A percentile compares a stretch with the other conserved stretches of the same genome.
These are phyloP conservation scores for Oxyura jamaicensis DNA, from an alignment of 2,113 vertebrate genomes.

Conservation along the genomic window DNA sequence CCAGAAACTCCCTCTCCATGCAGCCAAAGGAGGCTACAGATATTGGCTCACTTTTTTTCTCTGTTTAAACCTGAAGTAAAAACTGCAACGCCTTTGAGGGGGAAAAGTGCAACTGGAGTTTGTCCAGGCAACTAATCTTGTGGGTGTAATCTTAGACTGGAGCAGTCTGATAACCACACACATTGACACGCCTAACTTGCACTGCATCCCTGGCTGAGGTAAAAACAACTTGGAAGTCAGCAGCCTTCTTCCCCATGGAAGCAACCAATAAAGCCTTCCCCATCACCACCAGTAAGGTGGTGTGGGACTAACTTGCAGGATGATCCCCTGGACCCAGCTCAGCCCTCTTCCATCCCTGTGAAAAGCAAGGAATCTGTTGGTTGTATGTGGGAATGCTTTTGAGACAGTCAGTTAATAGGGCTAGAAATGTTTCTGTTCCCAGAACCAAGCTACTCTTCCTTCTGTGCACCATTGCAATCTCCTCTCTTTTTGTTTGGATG, in stretches of 20 bases:
- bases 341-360: background rate
- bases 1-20: background rate
- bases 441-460: background rate
- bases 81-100: background rate
- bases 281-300: background rate
- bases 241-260: background rate
- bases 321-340: background rate
- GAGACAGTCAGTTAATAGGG: background rate
- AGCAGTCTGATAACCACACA: background rate
- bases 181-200: background rate
- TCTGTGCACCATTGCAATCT: background rate
- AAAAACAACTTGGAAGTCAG: background rate
- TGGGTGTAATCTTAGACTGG: background rate
- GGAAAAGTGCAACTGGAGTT: background rate
- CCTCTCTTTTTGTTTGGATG: background rate
- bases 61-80: conserved; percentile 38
- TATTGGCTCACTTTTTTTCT: conserved; percentile 2
- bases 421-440: background rate
- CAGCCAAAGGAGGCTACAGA: background rate
- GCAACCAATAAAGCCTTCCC: background rate
- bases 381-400: background rate
- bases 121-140: background rate
- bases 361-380: background rate
- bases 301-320: background rate
- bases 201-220: background rate